Base-by-base conservation (phyloP, 2,797 vertebrate genomes). In the Agapornis canus region DNA sequence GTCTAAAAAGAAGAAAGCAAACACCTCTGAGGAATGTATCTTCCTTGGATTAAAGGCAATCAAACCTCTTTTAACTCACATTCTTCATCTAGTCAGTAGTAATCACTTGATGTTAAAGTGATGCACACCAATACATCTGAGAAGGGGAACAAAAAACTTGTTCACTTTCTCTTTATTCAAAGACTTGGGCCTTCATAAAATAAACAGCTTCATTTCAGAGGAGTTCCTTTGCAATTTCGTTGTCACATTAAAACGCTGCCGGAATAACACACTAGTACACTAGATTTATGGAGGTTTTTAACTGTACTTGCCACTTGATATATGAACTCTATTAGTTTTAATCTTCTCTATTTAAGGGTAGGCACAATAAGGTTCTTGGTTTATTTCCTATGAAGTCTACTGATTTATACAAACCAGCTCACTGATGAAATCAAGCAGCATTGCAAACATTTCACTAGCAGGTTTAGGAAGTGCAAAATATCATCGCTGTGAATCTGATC, bases 401-500 rank as follows among this genome's bases (percentile, higher is more conserved):
- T 60, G 32, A 51, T 59, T 60, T 49, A 5, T 27, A 83, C 35
- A 78, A 82, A 51, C 27, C 8, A 45, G 4, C 11, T 70, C 40
- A 23, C 23, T 54, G 43, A 40, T 11, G 17, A 40, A 64, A 73
- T 60, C 3, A 59, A 70, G 22, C 11, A 49, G n/a, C 13, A 39
- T 1, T 13, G 7, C 21, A 49, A 37, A 27, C 22, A 45, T 26
- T 45, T 57, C 8, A 19, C 23, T 65, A 39, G 20, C 65, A 51
- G 25, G 23, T 81, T 32, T 32, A 65, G 13, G 26, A 56, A 68
- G 16, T 7, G 3, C 5, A 65, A 79, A 54, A 40, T 29, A 27
- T 5, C 27, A 10, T n/a, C 3, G 0, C 23, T 0, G 1, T 1
- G 3, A 35, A 68, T 39, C 42, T 15, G 22, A 81, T 19, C 10